Evolutionary conservation across 1,140 invertebrate species (phyloP).

Genomic region (Triops longicaudatus): DNA sequence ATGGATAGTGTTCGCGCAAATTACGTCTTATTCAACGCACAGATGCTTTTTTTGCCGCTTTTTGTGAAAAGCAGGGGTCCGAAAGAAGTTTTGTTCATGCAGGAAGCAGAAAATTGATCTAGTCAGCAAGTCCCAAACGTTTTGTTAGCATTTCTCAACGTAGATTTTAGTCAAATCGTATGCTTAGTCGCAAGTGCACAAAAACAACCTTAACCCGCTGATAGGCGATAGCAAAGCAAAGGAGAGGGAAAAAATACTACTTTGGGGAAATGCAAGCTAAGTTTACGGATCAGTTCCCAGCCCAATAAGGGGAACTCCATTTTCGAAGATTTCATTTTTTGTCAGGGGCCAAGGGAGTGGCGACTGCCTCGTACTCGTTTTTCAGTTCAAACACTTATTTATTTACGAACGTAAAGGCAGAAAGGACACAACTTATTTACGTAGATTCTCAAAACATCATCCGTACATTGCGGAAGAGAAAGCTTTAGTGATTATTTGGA

Average conservation of each 20-base stretch:
- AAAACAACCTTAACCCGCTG: neutral
- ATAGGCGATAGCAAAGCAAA: no score
- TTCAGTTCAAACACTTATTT: neutral
- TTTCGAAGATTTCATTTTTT: slow-evolving; percentile 4
- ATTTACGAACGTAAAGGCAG: neutral
- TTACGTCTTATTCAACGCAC: slow-evolving; percentile 5
- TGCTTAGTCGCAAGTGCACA: neutral
- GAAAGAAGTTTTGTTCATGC: neutral
- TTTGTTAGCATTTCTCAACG: neutral
- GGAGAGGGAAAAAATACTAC: no score
- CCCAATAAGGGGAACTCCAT: neutral
- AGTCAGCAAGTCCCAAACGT: neutral
- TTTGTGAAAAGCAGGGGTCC: neutral
- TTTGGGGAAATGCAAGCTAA: neutral
- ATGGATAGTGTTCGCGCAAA: neutral
- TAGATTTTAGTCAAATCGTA: neutral
- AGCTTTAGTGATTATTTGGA: slow-evolving; percentile 3
- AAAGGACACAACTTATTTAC: neutral
- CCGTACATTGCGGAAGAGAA: neutral
- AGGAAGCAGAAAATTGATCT: neutral
- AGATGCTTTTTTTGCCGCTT: neutral
- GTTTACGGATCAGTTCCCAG: neutral
- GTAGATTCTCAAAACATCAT: no score
- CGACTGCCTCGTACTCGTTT: neutral
- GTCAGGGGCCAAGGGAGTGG: slow-evolving; percentile 9